Evolutionary conservation across 2,113 vertebrate species (phyloP), one percentile per base, ranked within the genome.

Genomic region (Ptilonorhynchus violaceus): DNA sequence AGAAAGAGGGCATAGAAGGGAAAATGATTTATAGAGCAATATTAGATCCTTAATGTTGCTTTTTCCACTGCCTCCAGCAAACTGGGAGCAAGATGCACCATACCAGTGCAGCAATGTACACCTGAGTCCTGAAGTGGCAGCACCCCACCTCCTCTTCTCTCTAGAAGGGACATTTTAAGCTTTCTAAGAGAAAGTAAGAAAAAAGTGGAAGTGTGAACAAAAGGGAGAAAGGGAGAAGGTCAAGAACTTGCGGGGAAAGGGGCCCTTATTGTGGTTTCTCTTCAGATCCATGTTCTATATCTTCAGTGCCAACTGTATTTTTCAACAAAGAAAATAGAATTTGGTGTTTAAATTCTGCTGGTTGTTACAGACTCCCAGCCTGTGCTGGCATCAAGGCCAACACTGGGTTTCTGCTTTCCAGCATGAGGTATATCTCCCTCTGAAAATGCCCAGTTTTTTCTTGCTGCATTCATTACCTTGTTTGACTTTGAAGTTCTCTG

Each of bases 351-450:
- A 58, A 63, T 81, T 66, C 42, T 70, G 56, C 42, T 85, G 33
- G 31, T 28, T 39, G 33, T 66, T 84, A 33, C 2, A 14, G 64
- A 20, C 62, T 85, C 39, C 0, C 82, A 82, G 60, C n/a, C 28
- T 42, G 44, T 68, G 63, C 70, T 81, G 53, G 41, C 31, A 31
- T 62, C 0, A 0, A 39, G 24, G 22, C 4, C 10, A 6, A 58
- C 5, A 6, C 25, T 66, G 28, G 18, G 17, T 46, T 89, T 75
- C 35, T 90, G 58, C 55, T 85, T 91, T 75, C 55, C 67, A 33
- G 9, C 3, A 11, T 16, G 12, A 68, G 78, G 21, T 11, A 9
- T 25, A 15, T 69, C 15, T 66, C 17, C 77, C 7, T 69, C 18
- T 56, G 42, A 91, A 92, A 83, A 66, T 41, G n/a, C 22, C 35